Base-by-base conservation (phyloP, 1,140 invertebrate genomes). In the Brachionus rotundiformis region DNA sequence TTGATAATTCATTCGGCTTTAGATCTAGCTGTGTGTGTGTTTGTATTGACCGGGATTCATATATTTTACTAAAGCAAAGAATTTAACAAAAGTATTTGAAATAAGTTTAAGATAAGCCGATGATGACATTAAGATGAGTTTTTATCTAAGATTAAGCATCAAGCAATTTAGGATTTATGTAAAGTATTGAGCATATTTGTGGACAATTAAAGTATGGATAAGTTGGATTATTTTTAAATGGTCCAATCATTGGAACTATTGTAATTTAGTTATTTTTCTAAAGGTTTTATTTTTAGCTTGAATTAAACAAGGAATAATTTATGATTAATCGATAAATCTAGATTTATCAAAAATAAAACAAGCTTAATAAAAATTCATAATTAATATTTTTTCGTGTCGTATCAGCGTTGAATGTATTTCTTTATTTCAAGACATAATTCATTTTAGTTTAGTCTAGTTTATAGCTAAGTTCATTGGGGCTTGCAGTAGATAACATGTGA, bases 311-410 rank as follows among this genome's bases (percentile, higher is more conserved):
- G 63, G 63, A 68, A 68, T 68, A 68, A 68, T 33, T 68, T 68
- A 68, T 68, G 63, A 68, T 68, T 68, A 68, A 68, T 68, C 63
- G 63, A 68, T 68, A 68, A 68, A 68, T 33, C 63, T 68, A 68
- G 63, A 68, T 68, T 68, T 36, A 68, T 33, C 31, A 36, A 68
- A 68, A 68, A 68, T 19, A 33, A 68, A 33, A 68, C 33, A 68
- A 68, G 33, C 27, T 36, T 36, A 39, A 61, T 27, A 16, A 33
- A 68, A 68, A 68, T 68, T 68, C 63, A 68, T 68, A 68, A 68
- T 68, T 68, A 68, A 68, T 68, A 68, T 33, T 68, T n/a, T n/a
- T 68, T 68, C 33, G 63, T 68, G 63, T 68, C 63, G 63, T 68
- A 19, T 68, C 63, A 68, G 36, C 47, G 47, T 54, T 54, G 47